Base-by-base conservation (phyloP, 2,888 invertebrate genomes). In the Sphaerophoria taeniata region DNA sequence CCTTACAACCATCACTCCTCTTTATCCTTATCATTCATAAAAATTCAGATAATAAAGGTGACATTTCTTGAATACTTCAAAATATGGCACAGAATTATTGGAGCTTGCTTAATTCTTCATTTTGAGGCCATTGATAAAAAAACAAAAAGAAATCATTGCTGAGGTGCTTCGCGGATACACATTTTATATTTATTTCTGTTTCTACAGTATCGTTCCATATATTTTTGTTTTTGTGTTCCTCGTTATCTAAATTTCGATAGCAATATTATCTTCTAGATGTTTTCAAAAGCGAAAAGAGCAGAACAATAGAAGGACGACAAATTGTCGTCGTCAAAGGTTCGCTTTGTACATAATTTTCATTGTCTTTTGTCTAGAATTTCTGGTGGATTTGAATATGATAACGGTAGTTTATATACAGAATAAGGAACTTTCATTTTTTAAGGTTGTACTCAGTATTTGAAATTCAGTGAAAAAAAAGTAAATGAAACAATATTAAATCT, bases 321-420 rank as follows among this genome's bases (percentile, higher is more conserved):
- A 53, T 76, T 33, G 81, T 71, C 76, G 69, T n/a, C 60, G 69
- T 55, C 39, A 65, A 43, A 45, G 67, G 60, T 81, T 60, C 60
- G n/a, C 43, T 60, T 60, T 43, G 24, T 24, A 60, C 43, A 60
- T 60, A 43, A 60, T 60, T 60, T 43, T 43, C 60, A 60, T 43
- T 39, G 60, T 60, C 60, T 60, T 60, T 60, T 60, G 60, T 60
- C 60, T 60, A 43, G 43, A 60, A 43, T 60, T 11, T 43, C 43
- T 60, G 12, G 60, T 24, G 39, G 43, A 60, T 60, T 60, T 60
- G 60, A 60, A 60, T 60, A 60, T 43, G 24, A 60, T 60, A 60
- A 60, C 43, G 39, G 39, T 49, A 3, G 24, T 24, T 24, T 5
- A 3, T 60, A 12, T 12, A 60, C 39, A 60, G 43, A 60, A 60